Percentiles rank a stretch among this genome's conserved stretches.
Conservation (phyloP, 2,113 vertebrate genomes). For the Gobiocypris rarus region DNA sequence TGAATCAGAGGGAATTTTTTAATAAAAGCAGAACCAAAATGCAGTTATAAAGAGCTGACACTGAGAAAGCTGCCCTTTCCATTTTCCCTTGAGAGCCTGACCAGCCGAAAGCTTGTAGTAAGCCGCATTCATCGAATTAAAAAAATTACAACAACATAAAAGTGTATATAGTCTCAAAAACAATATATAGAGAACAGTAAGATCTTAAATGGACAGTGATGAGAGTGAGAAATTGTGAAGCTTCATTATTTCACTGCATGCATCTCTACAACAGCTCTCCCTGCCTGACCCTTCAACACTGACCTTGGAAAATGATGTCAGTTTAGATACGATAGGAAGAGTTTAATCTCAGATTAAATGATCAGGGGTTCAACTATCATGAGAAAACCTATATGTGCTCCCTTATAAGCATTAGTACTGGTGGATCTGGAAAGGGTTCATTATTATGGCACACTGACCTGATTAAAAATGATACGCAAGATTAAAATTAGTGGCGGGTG, state of each 20-base stretch:
- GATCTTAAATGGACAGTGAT: constrained; percentile 9
- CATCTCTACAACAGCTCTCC: background rate
- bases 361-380: background rate
- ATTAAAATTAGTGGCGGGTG: background rate
- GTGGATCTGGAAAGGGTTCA: constrained; percentile 15
- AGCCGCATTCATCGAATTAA: background rate
- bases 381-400: background rate
- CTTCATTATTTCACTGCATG: background rate
- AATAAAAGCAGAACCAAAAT: constrained; percentile 43
- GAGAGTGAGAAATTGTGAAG: constrained; percentile 30
- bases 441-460: constrained; percentile 23
- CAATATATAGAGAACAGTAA: constrained; percentile 25
- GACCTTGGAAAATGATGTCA: background rate
- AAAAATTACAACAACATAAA: constrained; percentile 8
- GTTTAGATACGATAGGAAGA: constrained; percentile 5
- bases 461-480: background rate
- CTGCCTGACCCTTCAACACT: constrained; percentile 12
- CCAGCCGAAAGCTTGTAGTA: background rate
- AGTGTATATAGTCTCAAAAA: constrained; percentile 13
- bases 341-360: background rate
- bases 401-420: constrained; percentile 5
- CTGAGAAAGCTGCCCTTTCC: constrained; percentile 22
- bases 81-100: background rate
- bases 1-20: constrained; percentile 37
- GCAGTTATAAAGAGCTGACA: constrained; percentile 47